Base-by-base conservation (phyloP, 2,888 invertebrate species). In the Leucoptera coffeella region DNA sequence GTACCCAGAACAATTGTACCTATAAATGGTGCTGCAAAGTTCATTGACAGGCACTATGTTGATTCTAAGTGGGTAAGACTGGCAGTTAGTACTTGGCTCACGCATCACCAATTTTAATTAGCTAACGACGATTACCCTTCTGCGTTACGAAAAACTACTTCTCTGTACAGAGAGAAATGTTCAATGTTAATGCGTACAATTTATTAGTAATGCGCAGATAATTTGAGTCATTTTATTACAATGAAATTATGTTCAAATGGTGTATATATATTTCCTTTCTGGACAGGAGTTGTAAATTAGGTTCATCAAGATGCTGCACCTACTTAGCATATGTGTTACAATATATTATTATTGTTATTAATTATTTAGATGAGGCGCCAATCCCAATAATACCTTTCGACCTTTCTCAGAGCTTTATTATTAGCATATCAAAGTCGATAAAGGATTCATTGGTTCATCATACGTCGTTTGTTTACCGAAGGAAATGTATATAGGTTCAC, bases 31-130 rank as follows among this genome's bases (percentile, higher is more conserved):
- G n/a, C 45, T 47, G 45, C 50, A 52, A 52, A 61, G 67, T 67
- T 67, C 67, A 65, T 64, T 69, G 67, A 65, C 67, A 61, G 64
- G 56, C 59, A 61, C 65, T 64, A 64, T 60, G 59, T 53, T 58
- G 59, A 54, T 53, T 61, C 45, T 56, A 56, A 54, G 55, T 52
- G 53, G 47, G 50, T 57, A 60, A 54, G 53, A 45, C 50, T 54
- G 47, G 56, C 47, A 47, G 49, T 51, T 23, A 11, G 56, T n/a
- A n/a, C 51, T 53, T 57, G 51, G 47, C 55, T 61, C 57, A 64
- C 62, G 65, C 62, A 64, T 44, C 47, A 55, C 57, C 60, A 65
- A 65, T 65, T 62, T 61, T 61, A 67, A 65, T 64, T 64, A 61
- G 54, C 48, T 48, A 50, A 56, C 56, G 58, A 61, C 17, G 17